phyloP scores from a whole-genome alignment of 2,797 vertebrate genomes.

The Nasua narica region DNA sequence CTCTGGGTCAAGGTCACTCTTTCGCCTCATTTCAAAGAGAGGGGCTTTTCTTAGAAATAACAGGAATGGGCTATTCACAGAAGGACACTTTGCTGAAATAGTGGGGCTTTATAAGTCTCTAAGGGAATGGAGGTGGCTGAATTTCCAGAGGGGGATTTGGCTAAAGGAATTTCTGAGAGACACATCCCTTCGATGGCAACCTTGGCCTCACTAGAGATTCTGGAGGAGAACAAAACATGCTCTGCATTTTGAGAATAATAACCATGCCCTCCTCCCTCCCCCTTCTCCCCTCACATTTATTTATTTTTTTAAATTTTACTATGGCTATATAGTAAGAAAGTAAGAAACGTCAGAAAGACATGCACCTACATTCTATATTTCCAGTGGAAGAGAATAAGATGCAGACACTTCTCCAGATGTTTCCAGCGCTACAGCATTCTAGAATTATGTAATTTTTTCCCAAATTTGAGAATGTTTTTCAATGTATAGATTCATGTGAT shows the following conservation, averaged over 20 bases:
- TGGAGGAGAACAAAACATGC: neutral
- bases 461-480: neutral
- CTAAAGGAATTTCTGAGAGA: slow-evolving; percentile 10
- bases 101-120: neutral
- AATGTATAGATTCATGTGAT: neutral
- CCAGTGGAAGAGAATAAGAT: neutral
- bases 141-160: slow-evolving; percentile 33
- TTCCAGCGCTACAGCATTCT: neutral
- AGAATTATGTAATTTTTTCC: neutral
- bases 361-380: neutral
- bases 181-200: neutral
- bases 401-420: neutral
- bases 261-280: neutral
- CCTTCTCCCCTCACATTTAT: neutral
- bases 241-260: slow-evolving; percentile 17
- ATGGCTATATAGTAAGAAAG: neutral
- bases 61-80: neutral
- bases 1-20: neutral
- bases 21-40: slow-evolving; percentile 12
- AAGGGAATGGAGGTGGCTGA: neutral
- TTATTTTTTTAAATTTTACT: neutral
- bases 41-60: slow-evolving; percentile 36
- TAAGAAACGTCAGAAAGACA: neutral
- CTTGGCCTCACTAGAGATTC: neutral
- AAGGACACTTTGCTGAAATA: slow-evolving; percentile 25